phyloP scores from a whole-genome alignment of 2,113 vertebrate genomes.

The Panthera tigris region DNA sequence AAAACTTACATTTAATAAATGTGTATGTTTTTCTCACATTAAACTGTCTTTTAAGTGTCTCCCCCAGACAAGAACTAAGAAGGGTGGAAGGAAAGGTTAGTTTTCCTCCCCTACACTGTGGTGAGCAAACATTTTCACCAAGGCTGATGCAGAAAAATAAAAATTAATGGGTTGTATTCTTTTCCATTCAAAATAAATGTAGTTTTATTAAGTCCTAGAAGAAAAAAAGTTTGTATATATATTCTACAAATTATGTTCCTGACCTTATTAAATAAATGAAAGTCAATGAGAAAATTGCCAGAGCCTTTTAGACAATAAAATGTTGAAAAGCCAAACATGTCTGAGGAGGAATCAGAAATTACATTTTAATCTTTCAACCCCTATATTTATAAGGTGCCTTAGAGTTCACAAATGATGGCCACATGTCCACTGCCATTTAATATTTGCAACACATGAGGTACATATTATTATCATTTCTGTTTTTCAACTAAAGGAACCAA shows the following conservation, averaged over 20 bases:
- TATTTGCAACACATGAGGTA: conserved; percentile 45
- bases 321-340: conserved; percentile 71
- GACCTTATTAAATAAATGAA: conserved; percentile 73
- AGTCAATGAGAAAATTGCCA: conserved; percentile 68
- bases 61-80: background rate
- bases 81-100: background rate
- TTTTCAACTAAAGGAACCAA: conserved; percentile 33
- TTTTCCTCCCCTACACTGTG: background rate
- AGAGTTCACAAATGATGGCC: conserved; percentile 60
- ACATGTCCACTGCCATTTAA: conserved; percentile 27
- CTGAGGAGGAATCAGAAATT: conserved; percentile 65
- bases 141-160: conserved; percentile 47
- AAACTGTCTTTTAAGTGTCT: background rate
- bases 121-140: conserved; percentile 21
- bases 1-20: background rate
- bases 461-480: conserved; percentile 53
- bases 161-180: conserved; percentile 7
- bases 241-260: conserved; percentile 57
- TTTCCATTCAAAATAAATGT: conserved; percentile 57
- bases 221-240: conserved; percentile 48
- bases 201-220: conserved; percentile 43
- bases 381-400: conserved; percentile 70
- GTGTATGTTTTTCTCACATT: background rate
- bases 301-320: conserved; percentile 69
- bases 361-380: conserved; percentile 72